A percentile compares a stretch with the other conserved stretches of the same genome.
These are phyloP conservation scores for Oreochromis mossambicus DNA, from an alignment of 2,797 vertebrate species.

Conservation along the genomic window DNA sequence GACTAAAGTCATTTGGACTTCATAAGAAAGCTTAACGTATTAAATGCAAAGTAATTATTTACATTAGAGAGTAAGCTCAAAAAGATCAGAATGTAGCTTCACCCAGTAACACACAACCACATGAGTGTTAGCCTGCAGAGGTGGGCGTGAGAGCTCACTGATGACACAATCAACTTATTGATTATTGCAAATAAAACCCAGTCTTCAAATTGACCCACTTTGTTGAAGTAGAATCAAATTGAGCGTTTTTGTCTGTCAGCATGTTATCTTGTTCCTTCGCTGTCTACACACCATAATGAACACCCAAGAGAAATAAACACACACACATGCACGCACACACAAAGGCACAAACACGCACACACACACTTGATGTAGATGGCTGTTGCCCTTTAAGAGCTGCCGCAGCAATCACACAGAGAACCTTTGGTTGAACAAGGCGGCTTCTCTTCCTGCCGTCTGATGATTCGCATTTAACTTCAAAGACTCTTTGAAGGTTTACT, in stretches of 20 bases:
- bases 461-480: constrained; percentile 12
- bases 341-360: neutral
- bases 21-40: neutral
- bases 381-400: constrained; percentile 8
- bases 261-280: neutral
- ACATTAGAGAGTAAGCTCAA: neutral
- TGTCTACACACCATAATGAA: neutral
- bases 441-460: neutral
- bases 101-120: neutral
- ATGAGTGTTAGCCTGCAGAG: neutral
- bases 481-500: neutral
- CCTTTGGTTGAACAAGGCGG: neutral
- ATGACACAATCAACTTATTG: neutral
- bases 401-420: neutral
- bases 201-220: neutral
- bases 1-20: neutral
- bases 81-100: neutral
- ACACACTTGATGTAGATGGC: neutral
- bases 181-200: neutral
- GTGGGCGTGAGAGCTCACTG: neutral
- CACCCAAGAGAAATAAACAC: neutral
- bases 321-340: neutral
- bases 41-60: neutral
- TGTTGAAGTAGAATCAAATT: neutral
- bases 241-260: neutral